A percentile compares a stretch with the other conserved stretches of the same genome.
These are phyloP conservation scores for Colius striatus DNA, from an alignment of 2,113 vertebrate genomes.

Conservation along the genomic window DNA sequence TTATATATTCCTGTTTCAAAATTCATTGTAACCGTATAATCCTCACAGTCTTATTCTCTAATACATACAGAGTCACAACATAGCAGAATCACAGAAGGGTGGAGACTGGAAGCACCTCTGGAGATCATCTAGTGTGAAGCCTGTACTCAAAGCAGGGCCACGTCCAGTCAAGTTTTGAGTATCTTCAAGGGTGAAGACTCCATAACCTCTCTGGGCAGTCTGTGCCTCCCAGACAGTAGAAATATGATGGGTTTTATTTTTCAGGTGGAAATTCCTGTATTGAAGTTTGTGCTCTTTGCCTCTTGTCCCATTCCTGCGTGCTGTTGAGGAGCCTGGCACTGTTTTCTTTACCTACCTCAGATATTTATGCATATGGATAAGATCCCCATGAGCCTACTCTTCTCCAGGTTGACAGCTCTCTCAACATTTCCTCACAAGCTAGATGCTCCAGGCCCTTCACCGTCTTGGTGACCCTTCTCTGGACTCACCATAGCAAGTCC, in stretches of 20 bases:
- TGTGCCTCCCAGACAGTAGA: not conserved
- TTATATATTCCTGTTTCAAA: not conserved
- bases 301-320: not conserved
- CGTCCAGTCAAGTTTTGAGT: not conserved
- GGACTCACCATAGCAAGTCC: not conserved
- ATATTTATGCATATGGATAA: not conserved
- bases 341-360: not conserved
- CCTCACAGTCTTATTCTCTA: not conserved
- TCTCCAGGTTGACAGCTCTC: not conserved
- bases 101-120: not conserved
- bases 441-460: not conserved
- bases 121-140: not conserved
- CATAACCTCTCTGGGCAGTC: not conserved
- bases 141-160: not conserved
- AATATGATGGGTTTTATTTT: rapidly evolving
- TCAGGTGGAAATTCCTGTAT: not conserved
- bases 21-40: not conserved
- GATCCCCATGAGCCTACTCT: not conserved
- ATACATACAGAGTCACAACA: not conserved
- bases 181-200: not conserved
- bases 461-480: not conserved
- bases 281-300: not conserved
- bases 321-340: not conserved
- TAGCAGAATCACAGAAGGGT: not conserved
- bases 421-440: not conserved